Conservation (phyloP, 2,113 vertebrate genomes). For the Etheostoma cragini region DNA sequence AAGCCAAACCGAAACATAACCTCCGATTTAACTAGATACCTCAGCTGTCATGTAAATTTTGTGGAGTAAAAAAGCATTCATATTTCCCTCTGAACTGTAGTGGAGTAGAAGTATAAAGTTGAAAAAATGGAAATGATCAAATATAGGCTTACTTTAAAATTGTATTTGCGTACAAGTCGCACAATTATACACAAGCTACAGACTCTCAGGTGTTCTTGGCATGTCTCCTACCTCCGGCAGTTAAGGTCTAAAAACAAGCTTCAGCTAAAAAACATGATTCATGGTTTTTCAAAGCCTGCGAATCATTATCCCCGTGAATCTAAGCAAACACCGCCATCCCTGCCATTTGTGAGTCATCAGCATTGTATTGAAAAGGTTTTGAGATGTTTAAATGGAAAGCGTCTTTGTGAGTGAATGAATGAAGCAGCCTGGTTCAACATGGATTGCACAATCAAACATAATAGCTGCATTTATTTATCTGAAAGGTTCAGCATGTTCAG, state of each 20-base stretch:
- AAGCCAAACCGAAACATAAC: too few species aligned
- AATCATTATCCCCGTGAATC: conserved; percentile 16
- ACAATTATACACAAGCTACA: background rate
- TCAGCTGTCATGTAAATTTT: background rate
- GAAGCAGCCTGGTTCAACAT: background rate
- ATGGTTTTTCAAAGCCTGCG: conserved; percentile 14
- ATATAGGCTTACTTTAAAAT: background rate
- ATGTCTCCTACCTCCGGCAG: conserved; percentile 1
- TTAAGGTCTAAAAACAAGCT: background rate
- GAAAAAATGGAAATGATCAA: background rate
- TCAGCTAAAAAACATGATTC: background rate
- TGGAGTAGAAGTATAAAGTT: background rate
- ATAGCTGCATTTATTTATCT: conserved; percentile 1
- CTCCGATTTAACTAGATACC: background rate
- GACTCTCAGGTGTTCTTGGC: background rate
- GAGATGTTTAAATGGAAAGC: background rate
- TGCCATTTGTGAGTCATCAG: conserved; percentile 41
- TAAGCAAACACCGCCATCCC: background rate
- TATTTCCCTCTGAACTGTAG: background rate
- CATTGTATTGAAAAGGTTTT: conserved; percentile 5
- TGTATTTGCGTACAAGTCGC: background rate
- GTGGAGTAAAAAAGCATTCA: background rate
- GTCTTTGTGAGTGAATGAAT: conserved; percentile 1
- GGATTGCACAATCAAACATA: conserved; percentile 21
- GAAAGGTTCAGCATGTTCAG: conserved; percentile 2